Evolutionary conservation across 2,888 invertebrate genomes (phyloP).

Genomic region (Leptopilina drosophilae): DNA sequence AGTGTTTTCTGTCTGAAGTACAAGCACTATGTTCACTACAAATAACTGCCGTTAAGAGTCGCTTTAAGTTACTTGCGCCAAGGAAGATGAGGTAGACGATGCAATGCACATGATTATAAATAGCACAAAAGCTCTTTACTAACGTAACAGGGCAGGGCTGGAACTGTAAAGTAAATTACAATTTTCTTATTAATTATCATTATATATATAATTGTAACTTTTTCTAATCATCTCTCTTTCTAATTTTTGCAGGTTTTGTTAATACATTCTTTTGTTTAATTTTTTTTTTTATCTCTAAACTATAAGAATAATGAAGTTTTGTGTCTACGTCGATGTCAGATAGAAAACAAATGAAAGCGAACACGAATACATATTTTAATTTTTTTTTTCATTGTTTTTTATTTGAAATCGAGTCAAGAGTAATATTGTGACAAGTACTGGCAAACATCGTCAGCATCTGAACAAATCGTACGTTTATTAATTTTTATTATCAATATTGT

Average conservation of each 20-base stretch:
- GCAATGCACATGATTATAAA: slow-evolving; percentile 75
- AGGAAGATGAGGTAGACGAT: slow-evolving; percentile 66
- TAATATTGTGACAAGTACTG: neutral
- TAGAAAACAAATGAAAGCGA: too few species aligned
- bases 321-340: too few species aligned
- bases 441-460: slow-evolving; percentile 58
- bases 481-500: slow-evolving; percentile 66
- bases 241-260: slow-evolving; percentile 58
- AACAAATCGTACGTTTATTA: slow-evolving; percentile 59
- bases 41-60: slow-evolving; percentile 66
- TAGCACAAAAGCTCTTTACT: slow-evolving; percentile 74
- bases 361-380: too few species aligned
- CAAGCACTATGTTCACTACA: slow-evolving; percentile 40
- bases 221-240: slow-evolving; percentile 52
- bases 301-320: too few species aligned
- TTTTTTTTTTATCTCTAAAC: slow-evolving; percentile 58
- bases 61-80: slow-evolving; percentile 62
- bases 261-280: slow-evolving; percentile 64
- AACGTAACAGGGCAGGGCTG: slow-evolving; percentile 65
- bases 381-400: neutral
- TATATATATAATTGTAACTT: slow-evolving; percentile 61
- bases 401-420: slow-evolving; percentile 35
- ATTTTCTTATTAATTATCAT: slow-evolving; percentile 45
- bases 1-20: slow-evolving; percentile 42
- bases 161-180: slow-evolving; percentile 72